Percentiles rank a stretch among this genome's conserved stretches.
phyloP scores from a whole-genome alignment of 1,140 invertebrate species.

The Eupeodes corollae region DNA sequence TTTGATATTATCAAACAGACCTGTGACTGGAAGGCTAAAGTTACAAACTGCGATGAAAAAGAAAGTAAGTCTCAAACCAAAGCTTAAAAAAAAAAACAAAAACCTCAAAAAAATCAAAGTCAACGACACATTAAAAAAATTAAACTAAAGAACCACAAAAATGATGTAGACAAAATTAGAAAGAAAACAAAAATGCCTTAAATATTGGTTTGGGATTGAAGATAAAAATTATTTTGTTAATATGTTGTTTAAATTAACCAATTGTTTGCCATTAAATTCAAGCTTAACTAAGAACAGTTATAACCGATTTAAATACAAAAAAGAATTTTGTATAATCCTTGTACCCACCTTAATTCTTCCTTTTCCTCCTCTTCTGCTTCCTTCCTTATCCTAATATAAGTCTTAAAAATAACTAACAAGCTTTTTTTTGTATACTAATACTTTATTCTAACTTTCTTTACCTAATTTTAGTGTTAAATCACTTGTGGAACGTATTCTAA shows the following conservation, averaged over 20 bases:
- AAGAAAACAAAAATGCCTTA: background rate
- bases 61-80: constrained; percentile 73
- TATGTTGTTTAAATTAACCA: too few species aligned
- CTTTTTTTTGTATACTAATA: too few species aligned
- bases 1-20: constrained; percentile 96
- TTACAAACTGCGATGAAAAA: constrained; percentile 88
- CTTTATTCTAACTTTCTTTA: too few species aligned
- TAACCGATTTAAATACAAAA: too few species aligned
- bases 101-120: constrained; percentile 2
- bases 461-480: background rate
- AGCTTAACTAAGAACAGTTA: too few species aligned
- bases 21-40: constrained; percentile 94
- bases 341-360: too few species aligned
- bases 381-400: too few species aligned
- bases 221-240: background rate
- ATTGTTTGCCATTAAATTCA: too few species aligned
- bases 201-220: constrained; percentile 5
- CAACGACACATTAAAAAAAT: constrained; percentile 4
- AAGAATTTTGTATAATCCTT: too few species aligned
- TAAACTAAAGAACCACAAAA: background rate
- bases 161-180: background rate
- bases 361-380: too few species aligned
- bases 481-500: background rate
- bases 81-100: constrained; percentile 5
- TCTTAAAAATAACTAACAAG: too few species aligned